Percentiles rank a stretch among this genome's conserved stretches.
phyloP scores from a whole-genome alignment of 2,888 invertebrate species.

The Trissonchulus latispiculum region DNA sequence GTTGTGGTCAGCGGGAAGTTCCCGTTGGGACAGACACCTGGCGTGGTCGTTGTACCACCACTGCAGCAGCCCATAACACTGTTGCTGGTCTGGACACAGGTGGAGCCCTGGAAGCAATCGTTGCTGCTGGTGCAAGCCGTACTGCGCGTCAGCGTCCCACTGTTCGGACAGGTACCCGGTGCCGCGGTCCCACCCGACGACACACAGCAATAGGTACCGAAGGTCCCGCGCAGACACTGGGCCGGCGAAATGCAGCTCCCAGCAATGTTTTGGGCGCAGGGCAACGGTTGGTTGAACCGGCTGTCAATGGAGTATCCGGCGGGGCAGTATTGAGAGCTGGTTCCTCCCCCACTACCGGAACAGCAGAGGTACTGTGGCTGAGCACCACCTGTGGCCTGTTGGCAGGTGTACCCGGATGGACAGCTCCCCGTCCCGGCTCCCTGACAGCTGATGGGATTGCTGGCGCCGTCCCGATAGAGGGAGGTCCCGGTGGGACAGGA shows the following conservation, averaged over 20 bases:
- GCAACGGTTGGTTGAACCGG: neutral
- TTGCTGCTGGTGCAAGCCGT: neutral
- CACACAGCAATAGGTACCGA: neutral
- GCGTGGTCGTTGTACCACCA: neutral
- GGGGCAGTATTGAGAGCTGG: neutral
- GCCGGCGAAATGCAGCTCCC: neutral
- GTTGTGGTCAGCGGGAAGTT: neutral
- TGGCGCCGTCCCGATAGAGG: neutral
- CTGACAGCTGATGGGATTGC: neutral
- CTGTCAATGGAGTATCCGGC: neutral
- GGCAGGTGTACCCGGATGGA: neutral
- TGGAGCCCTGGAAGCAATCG: neutral
- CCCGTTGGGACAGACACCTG: neutral
- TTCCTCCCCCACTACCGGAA: neutral
- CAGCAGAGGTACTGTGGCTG: slow-evolving; percentile 13
- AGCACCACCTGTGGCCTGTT: neutral
- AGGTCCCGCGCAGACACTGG: neutral
- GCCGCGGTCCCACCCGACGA: neutral
- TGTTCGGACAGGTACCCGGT: neutral
- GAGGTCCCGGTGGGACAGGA: neutral
- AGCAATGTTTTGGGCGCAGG: neutral
- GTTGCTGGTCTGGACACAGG: neutral
- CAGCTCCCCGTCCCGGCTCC: neutral
- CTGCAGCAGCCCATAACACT: neutral
- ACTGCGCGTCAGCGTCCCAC: neutral